phyloP scores from a whole-genome alignment of 2,797 vertebrate species.

The Sebastes cheni region DNA sequence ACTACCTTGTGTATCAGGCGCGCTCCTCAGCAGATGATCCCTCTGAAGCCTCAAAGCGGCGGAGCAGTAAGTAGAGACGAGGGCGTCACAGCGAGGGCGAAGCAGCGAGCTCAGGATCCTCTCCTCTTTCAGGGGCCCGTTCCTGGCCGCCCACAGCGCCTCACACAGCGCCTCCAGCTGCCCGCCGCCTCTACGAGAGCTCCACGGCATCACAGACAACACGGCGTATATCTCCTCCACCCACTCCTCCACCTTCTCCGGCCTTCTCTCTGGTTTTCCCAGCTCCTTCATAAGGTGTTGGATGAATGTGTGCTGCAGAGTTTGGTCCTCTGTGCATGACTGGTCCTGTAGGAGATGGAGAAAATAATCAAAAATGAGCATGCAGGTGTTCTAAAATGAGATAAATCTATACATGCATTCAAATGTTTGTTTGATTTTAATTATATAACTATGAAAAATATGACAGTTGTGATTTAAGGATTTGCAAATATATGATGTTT shows the following conservation, averaged over 20 bases:
- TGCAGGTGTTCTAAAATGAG: neutral
- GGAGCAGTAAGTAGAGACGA: constrained; percentile 84
- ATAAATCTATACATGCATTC: neutral
- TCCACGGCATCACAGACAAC: constrained; percentile 84
- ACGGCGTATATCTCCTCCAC: constrained; percentile 83
- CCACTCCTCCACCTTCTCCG: constrained; percentile 56
- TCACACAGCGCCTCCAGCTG: constrained; percentile 86
- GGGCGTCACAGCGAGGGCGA: constrained; percentile 76
- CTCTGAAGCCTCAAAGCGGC: constrained; percentile 83
- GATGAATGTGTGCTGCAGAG: constrained; percentile 85
- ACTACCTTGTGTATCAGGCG: constrained; percentile 81
- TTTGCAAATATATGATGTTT: neutral
- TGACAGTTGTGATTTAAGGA: neutral
- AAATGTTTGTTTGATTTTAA: no score
- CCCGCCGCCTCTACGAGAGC: constrained; percentile 60
- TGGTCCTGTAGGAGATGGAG: constrained; percentile 65
- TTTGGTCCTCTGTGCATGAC: constrained; percentile 31
- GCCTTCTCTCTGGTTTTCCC: constrained; percentile 48
- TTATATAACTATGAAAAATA: accelerated
- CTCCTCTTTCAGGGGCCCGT: constrained; percentile 85
- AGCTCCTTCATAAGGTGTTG: constrained; percentile 85
- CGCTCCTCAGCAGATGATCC: constrained; percentile 79
- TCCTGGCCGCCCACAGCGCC: constrained; percentile 84
- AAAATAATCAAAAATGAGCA: neutral
- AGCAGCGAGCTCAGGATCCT: constrained; percentile 87